Evolutionary conservation across 1,140 invertebrate species (phyloP).

Genomic region (Marisa cornuarietis): DNA sequence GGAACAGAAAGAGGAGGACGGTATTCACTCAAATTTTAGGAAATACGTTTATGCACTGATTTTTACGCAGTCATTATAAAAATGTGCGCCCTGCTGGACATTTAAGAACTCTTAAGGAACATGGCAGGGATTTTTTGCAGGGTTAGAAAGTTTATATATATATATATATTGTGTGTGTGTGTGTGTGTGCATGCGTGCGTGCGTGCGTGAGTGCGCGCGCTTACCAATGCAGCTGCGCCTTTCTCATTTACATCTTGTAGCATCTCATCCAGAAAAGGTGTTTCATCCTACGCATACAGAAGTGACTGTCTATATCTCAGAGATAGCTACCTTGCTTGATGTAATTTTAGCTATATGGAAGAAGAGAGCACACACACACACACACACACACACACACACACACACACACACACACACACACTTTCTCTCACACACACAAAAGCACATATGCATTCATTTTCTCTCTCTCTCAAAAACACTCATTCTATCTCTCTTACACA

Average conservation of each 20-base stretch:
- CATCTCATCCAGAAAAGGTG: neutral
- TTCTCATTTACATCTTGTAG: neutral
- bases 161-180: neutral
- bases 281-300: neutral
- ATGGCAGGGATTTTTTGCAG: neutral
- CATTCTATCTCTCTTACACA: no score
- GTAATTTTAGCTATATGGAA: neutral
- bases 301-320: neutral
- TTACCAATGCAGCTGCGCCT: neutral
- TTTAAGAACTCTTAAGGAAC: neutral
- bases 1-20: neutral
- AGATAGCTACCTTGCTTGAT: neutral
- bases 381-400: conserved; percentile 14
- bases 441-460: no score
- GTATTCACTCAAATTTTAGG: neutral
- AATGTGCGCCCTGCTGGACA: neutral
- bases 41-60: neutral
- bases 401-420: conserved; percentile 10
- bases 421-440: conserved; percentile 1
- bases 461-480: no score
- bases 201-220: neutral
- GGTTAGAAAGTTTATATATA: neutral
- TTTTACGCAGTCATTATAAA: neutral
- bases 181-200: conserved; percentile 4
- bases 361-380: neutral